These are phyloP conservation scores for Percopsis omiscomaycus DNA, from an alignment of 2,797 vertebrate species.

Conservation along the genomic window DNA sequence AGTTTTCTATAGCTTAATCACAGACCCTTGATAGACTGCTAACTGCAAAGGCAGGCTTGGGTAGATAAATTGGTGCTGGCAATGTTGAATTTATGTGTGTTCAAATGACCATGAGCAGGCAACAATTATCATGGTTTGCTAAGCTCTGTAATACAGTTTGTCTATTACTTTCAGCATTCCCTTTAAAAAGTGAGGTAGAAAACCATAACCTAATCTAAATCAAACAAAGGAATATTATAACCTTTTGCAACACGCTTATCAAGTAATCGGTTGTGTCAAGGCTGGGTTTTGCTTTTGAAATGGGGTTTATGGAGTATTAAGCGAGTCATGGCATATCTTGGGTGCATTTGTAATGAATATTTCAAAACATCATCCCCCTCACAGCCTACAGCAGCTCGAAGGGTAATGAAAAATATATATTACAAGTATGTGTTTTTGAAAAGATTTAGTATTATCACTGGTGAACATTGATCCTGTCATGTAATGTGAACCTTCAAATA, in stretches of 20 bases:
- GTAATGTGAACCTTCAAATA: slow-evolving; percentile 20
- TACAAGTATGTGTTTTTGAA: slow-evolving; percentile 49
- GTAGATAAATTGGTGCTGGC: background rate
- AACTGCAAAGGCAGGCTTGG: slow-evolving; percentile 22
- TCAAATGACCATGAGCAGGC: background rate
- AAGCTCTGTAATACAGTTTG: slow-evolving; percentile 18
- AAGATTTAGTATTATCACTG: slow-evolving; percentile 48
- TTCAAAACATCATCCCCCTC: slow-evolving; percentile 61
- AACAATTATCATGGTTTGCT: background rate
- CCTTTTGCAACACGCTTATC: background rate
- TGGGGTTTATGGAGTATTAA: slow-evolving; percentile 32
- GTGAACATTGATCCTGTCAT: slow-evolving; percentile 9
- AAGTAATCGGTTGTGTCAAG: slow-evolving; percentile 5
- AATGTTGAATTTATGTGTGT: background rate
- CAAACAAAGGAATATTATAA: slow-evolving; percentile 7
- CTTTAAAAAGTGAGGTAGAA: slow-evolving; percentile 10
- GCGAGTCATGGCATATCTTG: slow-evolving; percentile 49
- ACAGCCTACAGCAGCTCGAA: slow-evolving; percentile 53
- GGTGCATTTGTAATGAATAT: slow-evolving; percentile 69
- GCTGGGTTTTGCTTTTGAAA: slow-evolving; percentile 29
- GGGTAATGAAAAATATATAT: slow-evolving; percentile 64
- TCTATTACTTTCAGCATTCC: slow-evolving; percentile 17
- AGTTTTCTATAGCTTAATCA: slow-evolving; percentile 35
- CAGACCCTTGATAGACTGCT: slow-evolving; percentile 24
- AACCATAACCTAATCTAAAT: background rate